phyloP scores from a whole-genome alignment of 2,113 vertebrate species.

The Solea solea region DNA sequence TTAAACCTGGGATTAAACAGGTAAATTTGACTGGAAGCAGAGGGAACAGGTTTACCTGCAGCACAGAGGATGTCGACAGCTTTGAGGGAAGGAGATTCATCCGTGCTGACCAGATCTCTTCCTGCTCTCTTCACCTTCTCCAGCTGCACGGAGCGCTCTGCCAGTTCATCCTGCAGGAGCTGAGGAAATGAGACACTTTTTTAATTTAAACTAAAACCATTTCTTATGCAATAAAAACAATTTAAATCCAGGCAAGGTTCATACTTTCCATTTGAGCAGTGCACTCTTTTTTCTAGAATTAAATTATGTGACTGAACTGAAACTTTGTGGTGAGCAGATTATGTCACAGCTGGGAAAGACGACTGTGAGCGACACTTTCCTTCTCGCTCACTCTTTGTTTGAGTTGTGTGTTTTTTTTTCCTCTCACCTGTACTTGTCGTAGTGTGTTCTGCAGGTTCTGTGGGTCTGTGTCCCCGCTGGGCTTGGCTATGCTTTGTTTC shows the following conservation, averaged over 20 bases:
- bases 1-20: too few relatives aligned
- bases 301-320: neutral
- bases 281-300: neutral
- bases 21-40: neutral
- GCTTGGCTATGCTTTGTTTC: conserved; percentile 76
- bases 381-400: neutral
- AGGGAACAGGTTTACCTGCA: conserved; percentile 81
- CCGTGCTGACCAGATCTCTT: conserved; percentile 84
- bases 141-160: conserved; percentile 91
- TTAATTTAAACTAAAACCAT: neutral
- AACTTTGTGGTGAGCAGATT: neutral
- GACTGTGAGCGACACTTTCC: neutral
- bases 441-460: conserved; percentile 87
- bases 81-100: conserved; percentile 87
- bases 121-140: conserved; percentile 93
- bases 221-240: too few relatives aligned
- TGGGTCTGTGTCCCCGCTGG: conserved; percentile 86
- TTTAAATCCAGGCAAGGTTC: neutral
- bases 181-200: conserved; percentile 50
- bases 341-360: too few relatives aligned
- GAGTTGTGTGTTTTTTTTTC: neutral
- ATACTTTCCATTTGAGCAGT: neutral
- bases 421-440: conserved; percentile 85
- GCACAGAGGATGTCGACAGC: conserved; percentile 81
- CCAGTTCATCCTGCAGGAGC: conserved; percentile 91